Percentiles rank a stretch among this genome's conserved stretches.
phyloP scores from a whole-genome alignment of 2,113 vertebrate species.

The Sitta europaea region DNA sequence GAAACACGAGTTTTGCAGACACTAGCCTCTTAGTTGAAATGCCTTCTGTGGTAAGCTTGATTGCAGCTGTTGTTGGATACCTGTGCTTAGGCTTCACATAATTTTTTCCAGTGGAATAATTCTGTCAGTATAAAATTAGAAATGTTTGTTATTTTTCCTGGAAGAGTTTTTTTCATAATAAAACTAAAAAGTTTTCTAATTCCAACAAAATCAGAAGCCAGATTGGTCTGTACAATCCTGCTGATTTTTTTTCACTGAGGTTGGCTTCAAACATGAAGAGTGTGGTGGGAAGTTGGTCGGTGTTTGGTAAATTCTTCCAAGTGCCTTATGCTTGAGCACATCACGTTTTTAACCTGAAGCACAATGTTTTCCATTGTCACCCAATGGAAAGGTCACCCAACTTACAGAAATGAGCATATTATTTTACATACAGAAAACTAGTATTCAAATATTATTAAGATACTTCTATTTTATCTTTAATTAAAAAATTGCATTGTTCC shows the following conservation, averaged over 20 bases:
- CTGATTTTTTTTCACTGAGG: background rate
- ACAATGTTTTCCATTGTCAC: background rate
- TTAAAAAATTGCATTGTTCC: background rate
- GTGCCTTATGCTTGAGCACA: background rate
- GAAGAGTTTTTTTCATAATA: conserved; percentile 33
- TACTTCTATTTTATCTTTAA: background rate
- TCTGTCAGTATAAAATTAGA: conserved; percentile 58
- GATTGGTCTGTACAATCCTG: background rate
- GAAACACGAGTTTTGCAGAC: conserved; percentile 44
- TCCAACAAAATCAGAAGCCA: background rate
- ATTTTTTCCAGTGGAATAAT: conserved; percentile 69
- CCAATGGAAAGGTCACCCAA: too few relatives aligned
- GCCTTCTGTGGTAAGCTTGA: conserved; percentile 4
- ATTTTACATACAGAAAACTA: background rate
- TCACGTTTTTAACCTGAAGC: background rate
- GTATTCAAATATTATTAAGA: background rate
- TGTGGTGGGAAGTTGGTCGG: background rate
- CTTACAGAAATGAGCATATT: background rate
- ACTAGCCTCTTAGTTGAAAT: conserved; percentile 21
- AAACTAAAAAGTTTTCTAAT: conserved; percentile 29
- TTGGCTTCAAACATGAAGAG: background rate
- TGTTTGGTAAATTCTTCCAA: background rate
- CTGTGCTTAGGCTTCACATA: conserved; percentile 39
- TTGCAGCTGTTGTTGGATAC: conserved; percentile 67
- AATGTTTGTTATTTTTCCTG: conserved; percentile 68